These are phyloP conservation scores for Theretra japonica DNA, from an alignment of 2,888 invertebrate genomes.

Conservation along the genomic window DNA sequence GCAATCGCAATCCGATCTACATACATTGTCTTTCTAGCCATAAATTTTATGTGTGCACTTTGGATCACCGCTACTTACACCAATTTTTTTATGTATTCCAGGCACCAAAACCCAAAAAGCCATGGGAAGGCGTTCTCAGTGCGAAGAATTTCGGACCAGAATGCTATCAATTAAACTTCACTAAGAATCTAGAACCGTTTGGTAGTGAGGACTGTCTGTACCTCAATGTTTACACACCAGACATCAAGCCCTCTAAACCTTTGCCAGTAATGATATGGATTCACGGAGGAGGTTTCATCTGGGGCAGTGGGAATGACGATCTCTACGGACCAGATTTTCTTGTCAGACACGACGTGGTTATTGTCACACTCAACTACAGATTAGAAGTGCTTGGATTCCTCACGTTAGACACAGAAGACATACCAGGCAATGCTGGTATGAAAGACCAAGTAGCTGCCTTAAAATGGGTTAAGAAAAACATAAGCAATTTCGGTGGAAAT, in stretches of 20 bases:
- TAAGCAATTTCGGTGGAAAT: constrained; percentile 70
- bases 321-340: constrained; percentile 71
- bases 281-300: constrained; percentile 65
- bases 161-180: constrained; percentile 56
- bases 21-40: too few relatives aligned
- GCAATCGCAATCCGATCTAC: too few relatives aligned
- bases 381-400: constrained; percentile 71
- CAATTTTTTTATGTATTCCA: constrained; percentile 40
- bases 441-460: constrained; percentile 77
- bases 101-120: constrained; percentile 63
- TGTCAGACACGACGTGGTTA: constrained; percentile 61
- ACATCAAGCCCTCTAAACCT: constrained; percentile 48
- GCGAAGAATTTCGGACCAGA: constrained; percentile 63
- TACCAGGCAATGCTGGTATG: constrained; percentile 77
- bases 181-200: constrained; percentile 34
- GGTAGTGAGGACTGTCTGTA: constrained; percentile 72
- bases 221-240: constrained; percentile 71
- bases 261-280: constrained; percentile 73
- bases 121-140: constrained; percentile 66
- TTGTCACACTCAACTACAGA: constrained; percentile 75
- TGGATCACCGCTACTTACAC: not conserved
- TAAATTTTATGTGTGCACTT: too few relatives aligned
- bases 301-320: constrained; percentile 64
- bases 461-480: constrained; percentile 71
- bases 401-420: constrained; percentile 65